Percentiles rank a stretch among this genome's conserved stretches.
phyloP scores from a whole-genome alignment of 2,888 invertebrate genomes.

The Xylophagus ater region DNA sequence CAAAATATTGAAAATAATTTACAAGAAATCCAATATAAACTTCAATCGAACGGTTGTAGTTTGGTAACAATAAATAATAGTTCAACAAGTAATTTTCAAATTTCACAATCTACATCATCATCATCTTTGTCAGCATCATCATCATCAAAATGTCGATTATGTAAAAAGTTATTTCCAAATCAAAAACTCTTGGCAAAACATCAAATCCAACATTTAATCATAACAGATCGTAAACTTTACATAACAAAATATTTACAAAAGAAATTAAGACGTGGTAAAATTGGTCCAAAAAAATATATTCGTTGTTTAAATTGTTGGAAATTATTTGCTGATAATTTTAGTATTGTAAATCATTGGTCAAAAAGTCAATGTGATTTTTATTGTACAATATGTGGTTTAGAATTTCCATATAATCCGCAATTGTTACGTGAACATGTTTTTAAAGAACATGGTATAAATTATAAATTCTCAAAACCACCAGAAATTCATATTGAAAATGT shows the following conservation, averaged over 20 bases:
- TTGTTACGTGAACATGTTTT: slow-evolving; percentile 26
- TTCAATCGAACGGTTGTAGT: slow-evolving; percentile 10
- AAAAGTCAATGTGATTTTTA: slow-evolving; percentile 27
- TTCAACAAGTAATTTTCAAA: not conserved
- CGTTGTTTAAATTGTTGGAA: slow-evolving; percentile 30
- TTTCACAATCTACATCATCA: not conserved
- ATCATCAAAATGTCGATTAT: slow-evolving; percentile 19
- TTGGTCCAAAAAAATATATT: slow-evolving; percentile 24
- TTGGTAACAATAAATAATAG: not conserved
- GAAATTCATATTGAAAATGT: not conserved
- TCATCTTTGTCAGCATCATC: too few species aligned
- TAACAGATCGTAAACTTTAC: slow-evolving; percentile 22
- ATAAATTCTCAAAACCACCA: slow-evolving; percentile 18
- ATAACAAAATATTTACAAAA: slow-evolving; percentile 23
- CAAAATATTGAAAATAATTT: not conserved
- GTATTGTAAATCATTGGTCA: slow-evolving; percentile 28
- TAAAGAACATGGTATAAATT: slow-evolving; percentile 24
- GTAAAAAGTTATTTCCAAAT: slow-evolving; percentile 13
- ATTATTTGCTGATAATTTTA: slow-evolving; percentile 24
- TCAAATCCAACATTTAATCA: slow-evolving; percentile 25
- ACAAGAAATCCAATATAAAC: slow-evolving; percentile 11
- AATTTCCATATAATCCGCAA: slow-evolving; percentile 26
- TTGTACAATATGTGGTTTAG: slow-evolving; percentile 27
- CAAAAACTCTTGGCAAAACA: slow-evolving; percentile 24
- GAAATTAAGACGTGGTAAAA: slow-evolving; percentile 23